These are phyloP conservation scores for Dasyprocta punctata DNA, from an alignment of 2,113 vertebrate genomes.

Conservation along the genomic window DNA sequence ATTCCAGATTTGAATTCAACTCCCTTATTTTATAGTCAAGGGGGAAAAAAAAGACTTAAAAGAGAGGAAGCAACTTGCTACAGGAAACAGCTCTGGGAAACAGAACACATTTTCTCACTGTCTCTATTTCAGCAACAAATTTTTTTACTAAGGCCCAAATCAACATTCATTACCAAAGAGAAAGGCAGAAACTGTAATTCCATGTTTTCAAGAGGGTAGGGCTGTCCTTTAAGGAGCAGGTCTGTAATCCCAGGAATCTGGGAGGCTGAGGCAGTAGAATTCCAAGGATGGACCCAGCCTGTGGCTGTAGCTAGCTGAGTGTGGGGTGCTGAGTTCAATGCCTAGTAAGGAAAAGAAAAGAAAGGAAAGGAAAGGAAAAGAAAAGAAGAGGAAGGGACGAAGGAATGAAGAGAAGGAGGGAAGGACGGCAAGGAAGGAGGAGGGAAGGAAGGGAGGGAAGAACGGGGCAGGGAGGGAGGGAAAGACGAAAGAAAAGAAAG, in stretches of 20 bases:
- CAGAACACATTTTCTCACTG: neutral
- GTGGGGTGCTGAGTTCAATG: neutral
- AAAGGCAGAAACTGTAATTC: neutral
- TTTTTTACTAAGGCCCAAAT: neutral
- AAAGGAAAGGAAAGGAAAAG: too few species aligned
- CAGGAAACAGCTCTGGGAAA: neutral
- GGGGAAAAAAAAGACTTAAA: neutral
- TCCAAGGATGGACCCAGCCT: neutral
- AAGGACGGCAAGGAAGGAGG: too few species aligned
- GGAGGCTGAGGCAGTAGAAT: neutral
- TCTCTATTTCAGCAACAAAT: neutral
- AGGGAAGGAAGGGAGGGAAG: too few species aligned
- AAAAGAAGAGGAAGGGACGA: neutral
- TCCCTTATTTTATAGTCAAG: slow-evolving; percentile 8
- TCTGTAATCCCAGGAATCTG: neutral
- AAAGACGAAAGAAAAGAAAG: too few species aligned
- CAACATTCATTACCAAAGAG: neutral
- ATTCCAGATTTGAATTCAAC: neutral
- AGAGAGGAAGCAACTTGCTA: neutral
- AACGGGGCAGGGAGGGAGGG: too few species aligned
- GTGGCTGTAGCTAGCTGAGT: neutral
- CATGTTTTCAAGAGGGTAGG: neutral
- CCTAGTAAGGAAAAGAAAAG: neutral
- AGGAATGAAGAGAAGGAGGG: too few species aligned
- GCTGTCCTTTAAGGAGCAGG: neutral